Evolutionary conservation across 2,113 vertebrate species (phyloP), one percentile per base, ranked within the genome.

Genomic region (Sylvia atricapilla): DNA sequence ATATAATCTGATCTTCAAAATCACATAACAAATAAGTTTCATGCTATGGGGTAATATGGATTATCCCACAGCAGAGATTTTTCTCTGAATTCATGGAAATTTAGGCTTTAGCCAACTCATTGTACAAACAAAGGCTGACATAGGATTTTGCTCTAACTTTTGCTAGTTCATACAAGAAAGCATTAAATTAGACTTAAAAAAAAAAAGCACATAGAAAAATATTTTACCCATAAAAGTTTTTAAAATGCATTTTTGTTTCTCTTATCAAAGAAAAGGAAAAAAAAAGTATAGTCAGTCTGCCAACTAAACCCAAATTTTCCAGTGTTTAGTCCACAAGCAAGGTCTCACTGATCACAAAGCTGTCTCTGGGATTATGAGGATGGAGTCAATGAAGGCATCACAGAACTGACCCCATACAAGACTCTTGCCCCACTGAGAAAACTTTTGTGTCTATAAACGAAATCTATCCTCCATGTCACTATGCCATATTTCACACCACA

Each of bases 271-370:
- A 52, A 18, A 37, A 4, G 31, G 23, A 31, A 44, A 33, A 8
- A 37, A 74, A n/a, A 18, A 0, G 0, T n/a, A 15, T 14, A 15
- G 4, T 25, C 17, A 60, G 19, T 82, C 37, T 94, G 44, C 22
- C 11, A 79, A 11, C 10, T 72, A 79, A 90, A 22, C 2, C 11
- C 11, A 47, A 6, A 25, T 3, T 87, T 84, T 16, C 10, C 33
- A 27, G 11, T 24, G 9, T 11, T 41, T 46, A 55, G 13, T n/a
- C n/a, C 22, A n/a, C 2, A 1, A 84, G 14, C 12, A 15, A 15
- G 0, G 0, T 41, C 59, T 73, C 10, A 19, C 39, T 39, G 21
- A 31, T 86, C 18, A 35, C n/a, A 47, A 39, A 67, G 13, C 5
- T 5, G 35, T 56, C 12, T 56, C 50, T 66, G 60, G 24, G n/a